Conservation (phyloP, 2,113 vertebrate species). For the Hippocampus barbouri region DNA sequence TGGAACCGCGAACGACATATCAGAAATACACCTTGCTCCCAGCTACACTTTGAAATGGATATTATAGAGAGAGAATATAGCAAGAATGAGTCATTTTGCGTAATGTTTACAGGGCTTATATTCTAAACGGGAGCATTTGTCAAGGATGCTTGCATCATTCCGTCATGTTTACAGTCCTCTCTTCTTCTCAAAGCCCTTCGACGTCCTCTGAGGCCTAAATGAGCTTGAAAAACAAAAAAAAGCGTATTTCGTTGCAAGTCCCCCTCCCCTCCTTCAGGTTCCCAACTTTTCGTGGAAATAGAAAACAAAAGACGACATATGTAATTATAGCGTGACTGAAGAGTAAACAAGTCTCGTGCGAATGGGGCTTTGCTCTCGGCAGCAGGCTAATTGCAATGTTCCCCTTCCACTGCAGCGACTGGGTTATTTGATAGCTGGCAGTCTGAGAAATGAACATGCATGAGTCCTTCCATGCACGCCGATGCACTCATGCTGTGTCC, state of each 20-base stretch:
- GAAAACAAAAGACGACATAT: constrained; percentile 71
- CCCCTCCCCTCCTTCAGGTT: constrained; percentile 56
- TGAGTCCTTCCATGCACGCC: constrained; percentile 41
- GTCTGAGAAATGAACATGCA: constrained; percentile 50
- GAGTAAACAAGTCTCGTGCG: constrained; percentile 58
- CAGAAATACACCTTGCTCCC: constrained; percentile 45
- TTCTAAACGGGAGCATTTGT: constrained; percentile 37
- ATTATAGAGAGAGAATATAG: constrained; percentile 34
- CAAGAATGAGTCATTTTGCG: constrained; percentile 3
- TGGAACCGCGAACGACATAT: constrained; percentile 29
- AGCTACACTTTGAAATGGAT: constrained; percentile 35
- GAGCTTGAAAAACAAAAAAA: constrained; percentile 52
- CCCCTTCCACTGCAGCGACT: constrained; percentile 54
- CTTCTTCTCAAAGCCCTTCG: constrained; percentile 46
- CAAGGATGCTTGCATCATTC: constrained; percentile 58
- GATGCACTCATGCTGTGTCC: constrained; percentile 33
- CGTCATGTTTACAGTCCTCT: constrained; percentile 55
- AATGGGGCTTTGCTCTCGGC: constrained; percentile 55
- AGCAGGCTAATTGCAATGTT: constrained; percentile 59
- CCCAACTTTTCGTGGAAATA: constrained; percentile 50
- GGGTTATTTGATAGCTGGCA: constrained; percentile 55
- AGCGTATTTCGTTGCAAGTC: constrained; percentile 42
- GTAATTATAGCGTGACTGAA: constrained; percentile 67
- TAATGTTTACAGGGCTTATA: constrained; percentile 14
- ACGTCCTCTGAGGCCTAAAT: constrained; percentile 49